Base-by-base conservation (phyloP, 1,140 invertebrate species). In the Bombus superbus region DNA sequence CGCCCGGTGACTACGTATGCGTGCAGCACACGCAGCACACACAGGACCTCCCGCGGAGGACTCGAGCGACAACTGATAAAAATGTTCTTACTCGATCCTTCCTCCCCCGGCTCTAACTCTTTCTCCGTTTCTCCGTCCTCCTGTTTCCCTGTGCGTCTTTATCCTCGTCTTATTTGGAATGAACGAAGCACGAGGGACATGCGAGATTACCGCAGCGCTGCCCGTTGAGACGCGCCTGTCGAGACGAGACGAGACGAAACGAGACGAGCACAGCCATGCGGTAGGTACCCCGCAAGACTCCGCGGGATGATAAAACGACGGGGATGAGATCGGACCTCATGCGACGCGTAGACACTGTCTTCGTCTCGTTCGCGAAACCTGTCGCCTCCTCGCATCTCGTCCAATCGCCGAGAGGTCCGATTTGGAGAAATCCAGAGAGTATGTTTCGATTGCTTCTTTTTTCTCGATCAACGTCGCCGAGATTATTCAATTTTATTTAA, bases 81-180 rank as follows among this genome's bases (percentile, higher is more conserved):
- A 92, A 93, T 90, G 90, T 92, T 89, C 82, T 83, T 91, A 79
- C 89, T 88, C 87, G 88, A 90, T 90, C 85, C 86, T 81, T 84
- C 79, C 79, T 90, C 82, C 68, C 76, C 32, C 62, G 35, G 47
- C 18, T 73, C 35, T 73, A 11, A 25, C 53, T 78, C 66, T 25
- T 32, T 73, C 44, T 44, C 68, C n/a, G 32, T 62, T 15, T 9
- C 35, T 25, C 57, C n/a, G 44, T 11, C 38, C 38, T 40, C 40
- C 47, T 13, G 57, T 74, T 73, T 75, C 71, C 57, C 35, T 44
- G 72, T 74, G 79, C 64, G 57, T 77, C 66, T 90, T 83, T 87
- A 83, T 79, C 47, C 86, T 90, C 86, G 88, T 90, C 89, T 90
- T 90, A 90, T 90, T 90, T 90, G 88, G 86, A 90, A 85, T 73